A percentile compares a stretch with the other conserved stretches of the same genome.
These are phyloP conservation scores for Aphaenogaster rudis DNA, from an alignment of 1,140 invertebrate genomes.

Conservation along the genomic window DNA sequence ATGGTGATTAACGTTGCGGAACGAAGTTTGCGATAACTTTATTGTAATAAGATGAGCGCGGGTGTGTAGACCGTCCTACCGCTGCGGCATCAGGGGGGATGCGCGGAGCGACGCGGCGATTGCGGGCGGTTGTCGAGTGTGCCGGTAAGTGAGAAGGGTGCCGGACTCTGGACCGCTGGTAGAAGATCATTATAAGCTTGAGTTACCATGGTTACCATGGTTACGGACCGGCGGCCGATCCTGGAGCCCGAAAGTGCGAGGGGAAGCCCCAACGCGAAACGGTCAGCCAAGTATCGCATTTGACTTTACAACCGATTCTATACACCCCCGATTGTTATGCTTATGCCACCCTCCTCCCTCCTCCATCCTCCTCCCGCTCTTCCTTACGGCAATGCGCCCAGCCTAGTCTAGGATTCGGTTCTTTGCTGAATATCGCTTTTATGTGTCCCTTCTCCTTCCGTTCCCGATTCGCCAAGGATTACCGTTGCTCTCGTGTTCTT, in stretches of 20 bases:
- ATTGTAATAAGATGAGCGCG: slow-evolving; percentile 84
- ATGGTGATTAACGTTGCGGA: slow-evolving; percentile 77
- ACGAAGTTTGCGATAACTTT: slow-evolving; percentile 84
- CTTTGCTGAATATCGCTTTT: slow-evolving; percentile 52
- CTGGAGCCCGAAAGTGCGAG: slow-evolving; percentile 75
- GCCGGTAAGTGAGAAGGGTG: slow-evolving; percentile 85
- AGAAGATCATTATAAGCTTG: slow-evolving; percentile 86
- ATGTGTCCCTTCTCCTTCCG: slow-evolving; percentile 6
- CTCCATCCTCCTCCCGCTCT: background rate
- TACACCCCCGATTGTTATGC: slow-evolving; percentile 81
- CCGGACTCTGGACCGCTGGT: slow-evolving; percentile 77
- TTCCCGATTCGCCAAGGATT: slow-evolving; percentile 45
- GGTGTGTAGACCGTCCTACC: slow-evolving; percentile 46
- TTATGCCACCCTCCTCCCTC: slow-evolving; percentile 72
- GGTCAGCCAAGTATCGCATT: slow-evolving; percentile 85
- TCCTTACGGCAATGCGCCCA: background rate
- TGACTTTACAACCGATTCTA: slow-evolving; percentile 84
- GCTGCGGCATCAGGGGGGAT: slow-evolving; percentile 59
- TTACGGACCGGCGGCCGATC: slow-evolving; percentile 81
- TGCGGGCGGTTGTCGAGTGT: slow-evolving; percentile 82
- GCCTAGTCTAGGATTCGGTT: slow-evolving; percentile 37
- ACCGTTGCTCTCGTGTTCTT: slow-evolving; percentile 38
- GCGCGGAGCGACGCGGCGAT: slow-evolving; percentile 72
- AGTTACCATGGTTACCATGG: slow-evolving; percentile 86
- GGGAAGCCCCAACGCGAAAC: slow-evolving; percentile 79